A percentile compares a stretch with the other conserved stretches of the same genome.
Evolutionary conservation across 35 echinoderm and acorn worm genomes (phyloP).

Genomic region (Heliocidaris tuberculata): DNA sequence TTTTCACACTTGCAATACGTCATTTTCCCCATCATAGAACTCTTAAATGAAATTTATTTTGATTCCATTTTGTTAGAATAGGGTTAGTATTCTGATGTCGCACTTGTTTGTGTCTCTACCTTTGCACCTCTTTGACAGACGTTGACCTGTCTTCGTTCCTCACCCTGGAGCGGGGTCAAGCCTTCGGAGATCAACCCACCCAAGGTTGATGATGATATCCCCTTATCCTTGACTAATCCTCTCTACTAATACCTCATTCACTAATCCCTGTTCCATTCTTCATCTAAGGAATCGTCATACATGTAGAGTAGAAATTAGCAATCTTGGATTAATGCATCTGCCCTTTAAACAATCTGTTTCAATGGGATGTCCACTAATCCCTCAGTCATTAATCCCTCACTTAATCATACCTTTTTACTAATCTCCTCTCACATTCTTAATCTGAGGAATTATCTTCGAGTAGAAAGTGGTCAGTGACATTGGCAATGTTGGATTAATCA

Average conservation of each 20-base stretch:
- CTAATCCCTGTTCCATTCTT: not conserved
- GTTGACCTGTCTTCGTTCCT: slow-evolving; percentile 5
- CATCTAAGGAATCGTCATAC: not conserved
- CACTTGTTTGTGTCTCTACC: slow-evolving; percentile 32
- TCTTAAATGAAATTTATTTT: not conserved
- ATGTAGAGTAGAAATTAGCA: not conserved
- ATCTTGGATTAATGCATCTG: not conserved
- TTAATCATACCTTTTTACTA: too few species aligned
- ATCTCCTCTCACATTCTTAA: not conserved
- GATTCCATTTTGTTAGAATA: not conserved
- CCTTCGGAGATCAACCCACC: slow-evolving; percentile 2
- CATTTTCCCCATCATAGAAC: too few species aligned
- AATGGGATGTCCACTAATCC: not conserved
- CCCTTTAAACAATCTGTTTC: not conserved
- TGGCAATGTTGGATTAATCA: not conserved
- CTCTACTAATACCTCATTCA: not conserved
- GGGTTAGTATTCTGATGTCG: not conserved
- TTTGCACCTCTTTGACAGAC: slow-evolving; percentile 47
- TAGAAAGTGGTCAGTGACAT: not conserved
- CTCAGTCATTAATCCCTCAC: not conserved
- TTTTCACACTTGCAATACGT: too few species aligned
- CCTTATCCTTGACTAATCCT: not conserved
- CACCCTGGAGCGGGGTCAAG: slow-evolving; percentile 8
- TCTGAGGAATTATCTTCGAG: too few species aligned
- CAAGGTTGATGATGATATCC: slow-evolving; percentile 4